These are phyloP conservation scores for Dendroctonus ponderosae DNA, from an alignment of 1,140 invertebrate species.

Conservation along the genomic window DNA sequence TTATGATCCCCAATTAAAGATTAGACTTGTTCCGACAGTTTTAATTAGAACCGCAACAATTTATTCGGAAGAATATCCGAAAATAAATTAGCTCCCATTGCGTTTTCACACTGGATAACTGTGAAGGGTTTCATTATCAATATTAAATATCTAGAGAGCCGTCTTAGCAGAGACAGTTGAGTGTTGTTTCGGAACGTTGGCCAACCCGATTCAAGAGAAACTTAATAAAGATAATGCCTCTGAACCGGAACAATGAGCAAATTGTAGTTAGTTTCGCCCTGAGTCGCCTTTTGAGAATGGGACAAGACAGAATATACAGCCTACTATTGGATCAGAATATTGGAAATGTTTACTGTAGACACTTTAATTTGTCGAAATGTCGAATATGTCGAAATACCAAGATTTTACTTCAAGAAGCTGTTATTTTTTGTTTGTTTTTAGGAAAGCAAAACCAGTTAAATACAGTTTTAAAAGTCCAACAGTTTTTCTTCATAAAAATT, in stretches of 20 bases:
- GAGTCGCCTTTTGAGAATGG: conserved; percentile 1
- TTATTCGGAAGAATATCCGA: conserved; percentile 41
- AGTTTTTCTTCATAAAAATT: too few species aligned
- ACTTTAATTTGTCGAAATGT: too few species aligned
- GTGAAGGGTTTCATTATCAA: conserved; percentile 47
- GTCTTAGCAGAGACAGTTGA: conserved; percentile 45
- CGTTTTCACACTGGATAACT: conserved; percentile 35
- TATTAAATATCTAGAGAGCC: conserved; percentile 47
- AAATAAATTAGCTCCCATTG: conserved; percentile 42
- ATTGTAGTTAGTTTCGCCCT: conserved; percentile 45
- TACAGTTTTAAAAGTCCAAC: too few species aligned
- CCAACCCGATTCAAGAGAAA: conserved; percentile 42
- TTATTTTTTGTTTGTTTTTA: too few species aligned
- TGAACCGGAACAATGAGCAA: conserved; percentile 47
- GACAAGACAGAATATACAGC: too few species aligned
- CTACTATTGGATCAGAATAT: too few species aligned
- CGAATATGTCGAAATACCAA: too few species aligned
- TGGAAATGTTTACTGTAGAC: too few species aligned
- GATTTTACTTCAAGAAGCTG: too few species aligned
- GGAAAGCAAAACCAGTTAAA: too few species aligned
- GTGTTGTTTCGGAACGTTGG: conserved; percentile 40
- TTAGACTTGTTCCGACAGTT: conserved; percentile 38
- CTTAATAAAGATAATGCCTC: conserved; percentile 49
- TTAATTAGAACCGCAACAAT: conserved; percentile 42
- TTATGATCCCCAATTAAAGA: conserved; percentile 35